Conservation (phyloP, 2,888 invertebrate genomes). For the Eupithecia subumbrata region DNA sequence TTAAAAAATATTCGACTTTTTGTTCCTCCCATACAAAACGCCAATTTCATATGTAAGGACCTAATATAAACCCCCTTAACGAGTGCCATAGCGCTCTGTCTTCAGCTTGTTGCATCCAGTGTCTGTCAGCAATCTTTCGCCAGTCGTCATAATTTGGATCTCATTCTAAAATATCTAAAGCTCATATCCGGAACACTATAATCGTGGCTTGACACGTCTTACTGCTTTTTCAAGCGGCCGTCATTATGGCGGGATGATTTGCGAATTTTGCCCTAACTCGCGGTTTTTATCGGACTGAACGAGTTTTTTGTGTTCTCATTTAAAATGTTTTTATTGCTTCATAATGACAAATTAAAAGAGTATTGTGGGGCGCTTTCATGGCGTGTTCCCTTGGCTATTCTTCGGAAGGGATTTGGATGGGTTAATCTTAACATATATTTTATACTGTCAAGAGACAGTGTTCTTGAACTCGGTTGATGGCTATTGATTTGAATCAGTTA, state of each 20-base stretch:
- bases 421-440: slow-evolving; percentile 50
- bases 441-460: neutral
- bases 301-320: slow-evolving; percentile 82
- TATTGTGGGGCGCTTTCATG: slow-evolving; percentile 81
- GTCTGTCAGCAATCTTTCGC: too few species aligned
- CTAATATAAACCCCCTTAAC: too few species aligned
- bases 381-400: slow-evolving; percentile 69
- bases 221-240: slow-evolving; percentile 74
- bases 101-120: too few species aligned
- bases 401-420: slow-evolving; percentile 62
- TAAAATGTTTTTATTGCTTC: slow-evolving; percentile 82
- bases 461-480: neutral
- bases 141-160: neutral
- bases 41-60: too few species aligned
- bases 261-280: slow-evolving; percentile 81
- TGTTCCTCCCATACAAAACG: too few species aligned
- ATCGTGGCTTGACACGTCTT: neutral
- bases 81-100: too few species aligned
- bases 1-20: too few species aligned
- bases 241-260: slow-evolving; percentile 82
- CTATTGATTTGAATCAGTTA: neutral
- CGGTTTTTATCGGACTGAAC: slow-evolving; percentile 78
- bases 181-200: slow-evolving; percentile 3
- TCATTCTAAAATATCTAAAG: neutral
- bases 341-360: slow-evolving; percentile 83